A percentile compares a stretch with the other conserved stretches of the same genome.
Evolutionary conservation across 2,797 vertebrate species (phyloP).

Genomic region (Brachyalestes nurse): DNA sequence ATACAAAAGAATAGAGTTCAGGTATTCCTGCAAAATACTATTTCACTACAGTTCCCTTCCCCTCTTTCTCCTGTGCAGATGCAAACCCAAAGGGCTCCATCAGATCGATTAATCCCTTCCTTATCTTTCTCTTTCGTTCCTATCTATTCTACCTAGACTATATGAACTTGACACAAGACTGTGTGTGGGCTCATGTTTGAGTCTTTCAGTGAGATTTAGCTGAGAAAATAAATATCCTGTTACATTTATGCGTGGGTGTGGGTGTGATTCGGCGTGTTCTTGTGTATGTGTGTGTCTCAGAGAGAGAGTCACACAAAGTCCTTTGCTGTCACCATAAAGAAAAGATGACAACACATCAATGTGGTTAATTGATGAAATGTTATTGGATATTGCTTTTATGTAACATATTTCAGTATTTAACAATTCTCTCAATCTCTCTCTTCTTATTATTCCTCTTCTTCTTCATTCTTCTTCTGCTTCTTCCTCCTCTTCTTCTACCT

Average conservation of each 20-base stretch:
- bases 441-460: no score
- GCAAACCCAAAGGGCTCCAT: neutral
- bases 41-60: neutral
- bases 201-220: neutral
- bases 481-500: conserved; percentile 14
- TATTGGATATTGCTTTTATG: conserved; percentile 63
- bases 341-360: conserved; percentile 34
- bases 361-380: conserved; percentile 72
- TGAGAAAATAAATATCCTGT: neutral
- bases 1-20: neutral
- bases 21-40: neutral
- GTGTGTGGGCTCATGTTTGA: conserved; percentile 7
- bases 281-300: conserved; percentile 41
- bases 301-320: conserved; percentile 12
- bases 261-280: neutral
- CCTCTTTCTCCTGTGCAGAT: conserved; percentile 5
- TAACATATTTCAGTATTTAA: conserved; percentile 60
- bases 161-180: conserved; percentile 1
- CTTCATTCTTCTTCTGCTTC: no score
- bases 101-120: neutral
- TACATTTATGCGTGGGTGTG: neutral
- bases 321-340: conserved; percentile 24
- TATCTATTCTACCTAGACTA: neutral
- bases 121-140: neutral
- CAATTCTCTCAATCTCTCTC: conserved; percentile 29